phyloP scores from a whole-genome alignment of 2,113 vertebrate genomes.

The Copsychus sechellarum region DNA sequence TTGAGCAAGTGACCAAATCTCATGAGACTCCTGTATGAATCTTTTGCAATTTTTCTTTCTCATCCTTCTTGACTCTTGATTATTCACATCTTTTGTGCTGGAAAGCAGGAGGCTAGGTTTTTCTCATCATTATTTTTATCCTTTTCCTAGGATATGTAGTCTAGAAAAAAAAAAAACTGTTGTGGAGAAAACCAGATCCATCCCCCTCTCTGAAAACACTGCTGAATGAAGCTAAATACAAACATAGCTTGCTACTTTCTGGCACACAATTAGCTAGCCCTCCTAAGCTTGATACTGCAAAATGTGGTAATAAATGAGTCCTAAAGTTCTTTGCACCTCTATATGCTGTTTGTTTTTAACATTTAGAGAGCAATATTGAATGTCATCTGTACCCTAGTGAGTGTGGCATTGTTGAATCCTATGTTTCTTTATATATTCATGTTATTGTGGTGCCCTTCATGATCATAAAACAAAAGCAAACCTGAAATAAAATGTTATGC shows the following conservation, averaged over 20 bases:
- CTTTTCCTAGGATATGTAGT: neutral
- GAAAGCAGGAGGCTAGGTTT: neutral
- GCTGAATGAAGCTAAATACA: neutral
- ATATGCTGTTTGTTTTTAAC: neutral
- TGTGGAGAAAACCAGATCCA: neutral
- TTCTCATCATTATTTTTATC: neutral
- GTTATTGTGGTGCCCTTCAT: neutral
- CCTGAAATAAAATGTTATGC: neutral
- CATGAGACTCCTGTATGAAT: neutral
- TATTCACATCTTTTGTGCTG: neutral
- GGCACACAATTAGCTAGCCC: neutral
- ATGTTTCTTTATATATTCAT: neutral
- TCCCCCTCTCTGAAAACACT: neutral
- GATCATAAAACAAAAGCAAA: neutral
- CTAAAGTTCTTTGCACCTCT: neutral
- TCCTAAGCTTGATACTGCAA: neutral
- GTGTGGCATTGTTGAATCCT: neutral
- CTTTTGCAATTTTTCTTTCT: neutral
- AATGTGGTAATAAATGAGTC: neutral
- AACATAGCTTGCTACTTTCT: neutral
- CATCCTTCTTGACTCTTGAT: neutral
- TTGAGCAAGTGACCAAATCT: conserved; percentile 10
- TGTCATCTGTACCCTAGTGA: neutral
- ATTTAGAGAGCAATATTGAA: neutral
- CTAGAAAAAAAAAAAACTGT: neutral